phyloP scores from a whole-genome alignment of 1,140 invertebrate genomes.

The Eriosoma lanigerum region DNA sequence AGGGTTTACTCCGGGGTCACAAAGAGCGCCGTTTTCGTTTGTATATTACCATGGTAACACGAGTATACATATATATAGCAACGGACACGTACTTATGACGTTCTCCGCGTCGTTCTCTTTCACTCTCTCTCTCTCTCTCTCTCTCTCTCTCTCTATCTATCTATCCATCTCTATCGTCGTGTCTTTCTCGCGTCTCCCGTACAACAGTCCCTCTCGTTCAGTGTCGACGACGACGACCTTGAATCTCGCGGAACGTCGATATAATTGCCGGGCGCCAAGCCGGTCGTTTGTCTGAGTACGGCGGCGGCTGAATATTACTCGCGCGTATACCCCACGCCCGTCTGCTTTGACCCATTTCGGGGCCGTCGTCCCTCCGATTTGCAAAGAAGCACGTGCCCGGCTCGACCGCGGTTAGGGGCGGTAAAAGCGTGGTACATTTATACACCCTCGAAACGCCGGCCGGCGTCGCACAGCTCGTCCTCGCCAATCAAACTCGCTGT shows the following conservation, averaged over 20 bases:
- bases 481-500: neutral
- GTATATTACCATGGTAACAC: slow-evolving; percentile 14
- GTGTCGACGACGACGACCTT: slow-evolving; percentile 18
- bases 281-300: slow-evolving; percentile 32
- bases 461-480: neutral
- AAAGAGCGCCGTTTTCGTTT: neutral
- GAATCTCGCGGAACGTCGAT: slow-evolving; percentile 47
- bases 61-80: neutral
- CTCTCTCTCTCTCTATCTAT: no score
- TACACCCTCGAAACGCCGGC: neutral
- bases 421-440: no score
- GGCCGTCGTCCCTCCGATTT: slow-evolving; percentile 25
- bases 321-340: slow-evolving; percentile 27
- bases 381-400: slow-evolving; percentile 24
- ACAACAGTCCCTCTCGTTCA: no score
- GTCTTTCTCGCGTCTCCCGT: no score
- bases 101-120: no score
- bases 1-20: neutral
- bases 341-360: slow-evolving; percentile 44
- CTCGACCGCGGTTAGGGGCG: neutral
- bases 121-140: no score
- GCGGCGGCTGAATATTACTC: neutral
- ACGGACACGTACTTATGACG: neutral
- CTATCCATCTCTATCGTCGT: no score
- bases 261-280: slow-evolving; percentile 49